Evolutionary conservation across 1,140 invertebrate species (phyloP), one percentile per base, ranked within the genome.

Genomic region (Grapholita molesta): DNA sequence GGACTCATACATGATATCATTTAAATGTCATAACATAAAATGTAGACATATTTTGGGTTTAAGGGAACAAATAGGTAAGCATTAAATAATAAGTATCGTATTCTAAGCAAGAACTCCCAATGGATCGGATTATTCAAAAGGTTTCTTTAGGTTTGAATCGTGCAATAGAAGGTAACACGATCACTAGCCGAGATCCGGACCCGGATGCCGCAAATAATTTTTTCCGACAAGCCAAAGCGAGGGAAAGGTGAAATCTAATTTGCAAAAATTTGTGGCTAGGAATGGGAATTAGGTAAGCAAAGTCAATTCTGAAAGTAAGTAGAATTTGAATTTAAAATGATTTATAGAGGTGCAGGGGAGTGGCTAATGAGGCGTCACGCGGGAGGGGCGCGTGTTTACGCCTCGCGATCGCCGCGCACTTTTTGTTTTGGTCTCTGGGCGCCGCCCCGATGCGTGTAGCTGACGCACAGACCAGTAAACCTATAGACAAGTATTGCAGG

Each of bases 301-400:
- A 91, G 87, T 88, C 81, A 86, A 91, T 90, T 88, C 85, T 84
- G 79, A 87, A 88, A 87, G 85, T 88, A 88, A 89, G 89, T 90
- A 90, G 77, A 90, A 91, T 91, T 91, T 90, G 88, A 91, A 90
- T 91, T 91, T 91, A 88, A 91, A 90, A 91, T 91, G 88, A 91
- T 91, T 89, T 91, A 91, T 91, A 88, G 86, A 91, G 79, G 86
- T 77, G 76, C 78, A 80, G 84, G 86, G 88, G 88, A 89, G 88
- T 85, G 82, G 85, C 88, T 91, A 91, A 91, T 91, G 88, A 91
- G 89, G 82, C 88, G 84, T 85, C 85, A 91, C 86, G 85, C 85
- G 80, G 84, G 83, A 85, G 87, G 88, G 87, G 86, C 86, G 85
- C 82, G 82, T 87, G 83, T 87, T 88, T 84, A 84, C 82, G 80